phyloP scores from a whole-genome alignment of 2,113 vertebrate species.

The Lasiurus borealis region DNA sequence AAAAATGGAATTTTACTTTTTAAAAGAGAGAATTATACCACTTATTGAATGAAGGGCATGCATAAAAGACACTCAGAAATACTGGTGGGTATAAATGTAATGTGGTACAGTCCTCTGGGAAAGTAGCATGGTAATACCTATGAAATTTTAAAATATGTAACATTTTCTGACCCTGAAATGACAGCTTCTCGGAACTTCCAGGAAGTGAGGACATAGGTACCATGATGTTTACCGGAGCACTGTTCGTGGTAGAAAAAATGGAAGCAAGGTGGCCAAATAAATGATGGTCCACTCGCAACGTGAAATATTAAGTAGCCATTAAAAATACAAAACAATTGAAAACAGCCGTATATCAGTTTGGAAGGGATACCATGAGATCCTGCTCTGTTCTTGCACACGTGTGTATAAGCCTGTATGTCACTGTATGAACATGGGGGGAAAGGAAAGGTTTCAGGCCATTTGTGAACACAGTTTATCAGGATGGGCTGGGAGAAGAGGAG shows the following conservation, averaged over 20 bases:
- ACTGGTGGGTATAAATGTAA: background rate
- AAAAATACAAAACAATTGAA: slow-evolving; percentile 46
- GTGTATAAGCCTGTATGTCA: background rate
- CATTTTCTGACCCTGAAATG: slow-evolving; percentile 34
- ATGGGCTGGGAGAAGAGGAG: background rate
- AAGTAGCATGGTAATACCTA: background rate
- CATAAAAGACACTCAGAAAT: background rate
- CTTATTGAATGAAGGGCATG: background rate
- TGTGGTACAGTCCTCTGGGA: background rate
- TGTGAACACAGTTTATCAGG: background rate
- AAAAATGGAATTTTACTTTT: slow-evolving; percentile 48
- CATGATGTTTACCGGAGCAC: background rate
- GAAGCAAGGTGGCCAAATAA: slow-evolving; percentile 2
- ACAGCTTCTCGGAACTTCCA: slow-evolving; percentile 23
- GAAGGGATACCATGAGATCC: background rate
- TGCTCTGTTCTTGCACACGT: background rate
- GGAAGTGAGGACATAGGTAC: background rate
- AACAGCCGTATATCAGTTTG: background rate
- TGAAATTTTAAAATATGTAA: background rate
- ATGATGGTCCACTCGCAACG: background rate
- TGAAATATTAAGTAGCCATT: slow-evolving; percentile 57
- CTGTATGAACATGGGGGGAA: background rate
- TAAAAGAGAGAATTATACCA: slow-evolving; percentile 40
- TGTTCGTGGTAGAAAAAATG: background rate
- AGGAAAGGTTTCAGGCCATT: background rate